Percentiles rank a stretch among this genome's conserved stretches.
Evolutionary conservation across 2,113 vertebrate genomes (phyloP).

Genomic region (Columba janthina): DNA sequence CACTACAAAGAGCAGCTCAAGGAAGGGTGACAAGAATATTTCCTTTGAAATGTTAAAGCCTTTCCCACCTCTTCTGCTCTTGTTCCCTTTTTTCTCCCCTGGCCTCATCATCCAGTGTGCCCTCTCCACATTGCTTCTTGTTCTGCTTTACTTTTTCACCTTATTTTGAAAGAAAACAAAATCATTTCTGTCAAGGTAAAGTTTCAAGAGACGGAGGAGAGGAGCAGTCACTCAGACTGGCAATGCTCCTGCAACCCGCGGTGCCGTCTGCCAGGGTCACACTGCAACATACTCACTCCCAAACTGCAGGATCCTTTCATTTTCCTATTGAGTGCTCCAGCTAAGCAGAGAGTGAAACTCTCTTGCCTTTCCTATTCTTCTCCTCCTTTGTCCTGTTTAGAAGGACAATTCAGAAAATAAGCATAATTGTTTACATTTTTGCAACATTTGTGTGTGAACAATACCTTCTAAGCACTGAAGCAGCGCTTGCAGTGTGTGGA

Average conservation of each 20-base stretch:
- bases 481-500: background rate
- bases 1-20: background rate
- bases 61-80: background rate
- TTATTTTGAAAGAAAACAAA: constrained; percentile 1
- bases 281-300: background rate
- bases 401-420: background rate
- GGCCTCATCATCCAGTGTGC: background rate
- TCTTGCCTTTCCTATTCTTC: background rate
- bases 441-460: background rate
- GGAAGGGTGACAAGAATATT: background rate
- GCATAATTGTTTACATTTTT: background rate
- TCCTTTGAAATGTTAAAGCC: background rate
- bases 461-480: background rate
- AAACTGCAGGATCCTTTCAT: fast-evolving
- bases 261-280: background rate
- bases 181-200: background rate
- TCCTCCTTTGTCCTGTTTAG: background rate
- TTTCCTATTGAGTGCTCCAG: background rate
- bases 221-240: background rate
- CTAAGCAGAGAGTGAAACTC: background rate
- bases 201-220: background rate
- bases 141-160: constrained; percentile 18
- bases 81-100: background rate
- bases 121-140: background rate
- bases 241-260: fast-evolving